Conservation (phyloP, 2,888 invertebrate species). For the Caenorhabditis sp. region DNA sequence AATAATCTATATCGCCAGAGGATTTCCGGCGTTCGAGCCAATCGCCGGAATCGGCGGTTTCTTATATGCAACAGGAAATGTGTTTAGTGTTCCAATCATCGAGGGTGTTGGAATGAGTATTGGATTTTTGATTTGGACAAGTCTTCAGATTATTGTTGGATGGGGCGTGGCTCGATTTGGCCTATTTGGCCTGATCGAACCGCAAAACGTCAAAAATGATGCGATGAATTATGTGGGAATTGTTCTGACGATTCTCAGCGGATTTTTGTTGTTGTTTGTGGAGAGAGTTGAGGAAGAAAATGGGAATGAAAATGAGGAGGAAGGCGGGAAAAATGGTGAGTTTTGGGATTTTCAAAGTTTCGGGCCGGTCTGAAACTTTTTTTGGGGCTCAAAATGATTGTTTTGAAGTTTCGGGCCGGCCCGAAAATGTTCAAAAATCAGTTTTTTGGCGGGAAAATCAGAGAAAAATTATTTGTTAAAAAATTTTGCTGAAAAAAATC, state of each 20-base stretch:
- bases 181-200: slow-evolving; percentile 53
- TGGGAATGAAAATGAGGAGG: background rate
- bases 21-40: slow-evolving; percentile 60
- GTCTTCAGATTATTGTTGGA: slow-evolving; percentile 65
- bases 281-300: slow-evolving; percentile 18
- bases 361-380: no score
- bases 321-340: background rate
- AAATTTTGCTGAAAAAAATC: no score
- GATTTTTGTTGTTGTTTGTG: slow-evolving; percentile 55
- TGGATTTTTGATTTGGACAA: slow-evolving; percentile 66
- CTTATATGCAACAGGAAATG: slow-evolving; percentile 67
- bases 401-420: no score
- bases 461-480: no score
- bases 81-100: slow-evolving; percentile 66
- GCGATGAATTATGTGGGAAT: slow-evolving; percentile 63
- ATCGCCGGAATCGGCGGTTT: slow-evolving; percentile 62
- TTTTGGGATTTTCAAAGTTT: no score
- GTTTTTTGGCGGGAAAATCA: no score
- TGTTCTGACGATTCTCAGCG: slow-evolving; percentile 56
- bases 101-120: slow-evolving; percentile 63
- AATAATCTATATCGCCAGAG: slow-evolving; percentile 57
- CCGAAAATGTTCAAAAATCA: no score
- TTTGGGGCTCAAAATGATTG: no score
- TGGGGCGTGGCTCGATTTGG: slow-evolving; percentile 69
- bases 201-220: slow-evolving; percentile 55